Percentiles rank a stretch among this genome's conserved stretches.
Conservation (phyloP, 2,888 invertebrate species). For the Quadriops clusia region DNA sequence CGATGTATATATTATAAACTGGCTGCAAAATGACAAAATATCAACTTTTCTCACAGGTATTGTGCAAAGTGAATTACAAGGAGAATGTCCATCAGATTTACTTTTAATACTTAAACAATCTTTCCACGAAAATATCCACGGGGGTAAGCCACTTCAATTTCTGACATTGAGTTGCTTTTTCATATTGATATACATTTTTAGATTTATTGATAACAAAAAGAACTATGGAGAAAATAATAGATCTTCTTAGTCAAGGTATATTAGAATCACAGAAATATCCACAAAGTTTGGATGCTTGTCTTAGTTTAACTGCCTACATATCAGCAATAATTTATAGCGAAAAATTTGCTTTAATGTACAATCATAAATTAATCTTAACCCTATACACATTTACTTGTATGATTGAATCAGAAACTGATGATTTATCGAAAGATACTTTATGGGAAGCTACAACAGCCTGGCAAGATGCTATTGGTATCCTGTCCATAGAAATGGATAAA, state of each 20-base stretch:
- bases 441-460: slow-evolving; percentile 46
- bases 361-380: slow-evolving; percentile 36
- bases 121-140: slow-evolving; percentile 32
- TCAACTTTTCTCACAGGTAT: slow-evolving; percentile 35
- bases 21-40: slow-evolving; percentile 37
- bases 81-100: slow-evolving; percentile 27
- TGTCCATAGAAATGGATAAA: slow-evolving; percentile 17
- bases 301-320: slow-evolving; percentile 42
- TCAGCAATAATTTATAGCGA: slow-evolving; percentile 40
- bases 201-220: slow-evolving; percentile 35
- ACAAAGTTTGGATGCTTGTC: slow-evolving; percentile 38
- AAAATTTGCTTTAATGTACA: slow-evolving; percentile 32
- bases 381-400: slow-evolving; percentile 39
- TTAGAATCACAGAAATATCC: slow-evolving; percentile 22
- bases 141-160: slow-evolving; percentile 28
- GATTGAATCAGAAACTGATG: slow-evolving; percentile 28
- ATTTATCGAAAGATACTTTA: slow-evolving; percentile 39
- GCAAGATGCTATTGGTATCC: slow-evolving; percentile 41
- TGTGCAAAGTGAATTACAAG: slow-evolving; percentile 26
- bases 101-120: slow-evolving; percentile 29
- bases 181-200: slow-evolving; percentile 24
- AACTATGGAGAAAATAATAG: slow-evolving; percentile 33
- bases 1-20: slow-evolving; percentile 34
- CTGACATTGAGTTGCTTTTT: slow-evolving; percentile 2
- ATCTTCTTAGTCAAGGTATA: slow-evolving; percentile 32